phyloP scores from a whole-genome alignment of 2,797 vertebrate genomes.

The Coendou prehensilis region DNA sequence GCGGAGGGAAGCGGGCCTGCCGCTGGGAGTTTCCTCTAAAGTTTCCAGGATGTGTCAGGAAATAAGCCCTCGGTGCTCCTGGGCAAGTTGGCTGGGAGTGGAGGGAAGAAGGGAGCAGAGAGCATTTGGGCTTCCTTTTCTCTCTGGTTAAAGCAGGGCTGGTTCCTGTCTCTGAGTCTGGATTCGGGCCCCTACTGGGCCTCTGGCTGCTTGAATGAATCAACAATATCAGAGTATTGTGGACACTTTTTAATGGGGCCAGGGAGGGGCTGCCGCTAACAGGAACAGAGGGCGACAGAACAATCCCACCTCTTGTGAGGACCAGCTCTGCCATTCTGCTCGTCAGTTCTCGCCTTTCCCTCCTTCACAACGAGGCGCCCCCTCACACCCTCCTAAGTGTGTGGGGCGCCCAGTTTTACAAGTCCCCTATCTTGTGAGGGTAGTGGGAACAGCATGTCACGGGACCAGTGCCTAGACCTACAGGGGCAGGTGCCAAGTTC shows the following conservation, averaged over 20 bases:
- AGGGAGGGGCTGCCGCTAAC: neutral
- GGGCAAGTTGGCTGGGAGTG: slow-evolving; percentile 29
- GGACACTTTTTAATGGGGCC: slow-evolving; percentile 55
- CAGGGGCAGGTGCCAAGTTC: neutral
- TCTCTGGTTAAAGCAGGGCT: neutral
- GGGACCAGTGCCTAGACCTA: accelerated
- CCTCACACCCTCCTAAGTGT: neutral
- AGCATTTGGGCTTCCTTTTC: neutral
- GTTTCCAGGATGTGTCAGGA: slow-evolving; percentile 75
- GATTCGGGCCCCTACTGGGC: neutral
- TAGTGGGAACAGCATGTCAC: accelerated
- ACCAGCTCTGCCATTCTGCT: neutral
- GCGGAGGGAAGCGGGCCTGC: slow-evolving; percentile 68
- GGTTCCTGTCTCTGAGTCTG: neutral
- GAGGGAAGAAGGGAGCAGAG: neutral
- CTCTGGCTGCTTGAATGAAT: slow-evolving; percentile 44
- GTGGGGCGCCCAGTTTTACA: neutral
- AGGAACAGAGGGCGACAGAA: slow-evolving; percentile 15
- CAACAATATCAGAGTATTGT: neutral
- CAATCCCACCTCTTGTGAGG: slow-evolving; percentile 45
- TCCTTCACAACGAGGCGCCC: neutral
- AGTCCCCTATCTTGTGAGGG: neutral
- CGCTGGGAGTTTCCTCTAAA: slow-evolving; percentile 76
- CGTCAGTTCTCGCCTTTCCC: slow-evolving; percentile 26
- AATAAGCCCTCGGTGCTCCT: slow-evolving; percentile 73